phyloP scores from a whole-genome alignment of 1,140 invertebrate genomes.

The Eumeta japonica region DNA sequence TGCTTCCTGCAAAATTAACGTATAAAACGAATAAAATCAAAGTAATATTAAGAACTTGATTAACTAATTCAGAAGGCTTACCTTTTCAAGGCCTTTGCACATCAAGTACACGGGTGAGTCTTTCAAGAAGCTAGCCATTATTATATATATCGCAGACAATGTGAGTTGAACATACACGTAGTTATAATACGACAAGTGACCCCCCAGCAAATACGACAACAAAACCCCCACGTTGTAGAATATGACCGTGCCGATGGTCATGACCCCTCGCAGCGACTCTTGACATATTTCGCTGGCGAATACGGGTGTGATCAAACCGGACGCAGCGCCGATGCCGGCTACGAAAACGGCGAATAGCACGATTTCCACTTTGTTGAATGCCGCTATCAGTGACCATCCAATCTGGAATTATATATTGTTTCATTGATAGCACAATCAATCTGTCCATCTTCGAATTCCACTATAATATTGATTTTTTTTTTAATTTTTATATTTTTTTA shows the following conservation, averaged over 20 bases:
- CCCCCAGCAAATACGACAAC: conserved; percentile 32
- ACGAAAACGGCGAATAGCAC: conserved; percentile 22
- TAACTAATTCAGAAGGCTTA: too few species aligned
- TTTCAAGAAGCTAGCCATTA: conserved; percentile 25
- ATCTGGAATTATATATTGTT: too few species aligned
- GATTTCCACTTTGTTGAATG: conserved; percentile 22
- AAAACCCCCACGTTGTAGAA: conserved; percentile 31
- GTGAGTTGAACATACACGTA: conserved; percentile 28
- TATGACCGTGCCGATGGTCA: conserved; percentile 31
- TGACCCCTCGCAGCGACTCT: conserved; percentile 32
- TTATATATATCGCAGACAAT: conserved; percentile 28
- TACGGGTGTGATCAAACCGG: conserved; percentile 28
- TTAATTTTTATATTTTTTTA: too few species aligned
- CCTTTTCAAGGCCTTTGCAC: conserved; percentile 30
- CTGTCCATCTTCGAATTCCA: not conserved
- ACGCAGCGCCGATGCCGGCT: conserved; percentile 29
- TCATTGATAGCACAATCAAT: too few species aligned
- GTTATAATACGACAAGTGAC: conserved; percentile 25
- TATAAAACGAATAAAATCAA: too few species aligned
- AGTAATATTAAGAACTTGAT: too few species aligned
- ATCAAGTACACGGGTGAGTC: conserved; percentile 38
- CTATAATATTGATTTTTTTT: not conserved
- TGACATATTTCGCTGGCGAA: conserved; percentile 41
- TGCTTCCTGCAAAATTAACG: too few species aligned
- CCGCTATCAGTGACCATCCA: conserved; percentile 26